A percentile compares a stretch with the other conserved stretches of the same genome.
These are phyloP conservation scores for Plecturocebus donacophilus DNA, from an alignment of 2,113 vertebrate species.

Conservation along the genomic window DNA sequence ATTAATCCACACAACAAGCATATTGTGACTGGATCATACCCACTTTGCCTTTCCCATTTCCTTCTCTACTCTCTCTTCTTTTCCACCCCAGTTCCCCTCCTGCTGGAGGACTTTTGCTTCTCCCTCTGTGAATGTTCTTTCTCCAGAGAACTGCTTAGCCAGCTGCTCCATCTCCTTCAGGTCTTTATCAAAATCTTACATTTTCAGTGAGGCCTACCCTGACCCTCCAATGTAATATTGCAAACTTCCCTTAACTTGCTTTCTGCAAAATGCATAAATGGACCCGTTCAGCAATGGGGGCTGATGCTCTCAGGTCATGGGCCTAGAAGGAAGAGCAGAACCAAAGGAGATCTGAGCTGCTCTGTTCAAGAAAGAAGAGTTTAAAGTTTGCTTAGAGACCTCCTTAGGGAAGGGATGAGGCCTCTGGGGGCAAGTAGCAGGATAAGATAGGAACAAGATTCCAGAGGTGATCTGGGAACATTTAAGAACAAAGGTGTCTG, in stretches of 20 bases:
- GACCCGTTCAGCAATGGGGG: neutral
- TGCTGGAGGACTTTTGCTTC: neutral
- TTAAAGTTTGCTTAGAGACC: neutral
- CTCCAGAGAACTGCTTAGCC: neutral
- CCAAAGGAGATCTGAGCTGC: neutral
- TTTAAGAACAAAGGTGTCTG: neutral
- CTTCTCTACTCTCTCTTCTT: neutral
- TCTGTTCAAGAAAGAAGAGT: neutral
- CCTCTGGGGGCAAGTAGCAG: neutral
- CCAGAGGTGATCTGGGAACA: neutral
- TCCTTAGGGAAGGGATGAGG: neutral
- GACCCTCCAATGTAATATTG: neutral
- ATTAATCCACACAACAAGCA: neutral
- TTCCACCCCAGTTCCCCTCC: neutral
- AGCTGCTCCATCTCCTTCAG: neutral
- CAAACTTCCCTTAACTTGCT: neutral
- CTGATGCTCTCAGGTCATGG: neutral
- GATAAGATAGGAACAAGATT: neutral
- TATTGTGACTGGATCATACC: too few relatives aligned
- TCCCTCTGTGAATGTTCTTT: neutral
- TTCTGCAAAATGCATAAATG: neutral
- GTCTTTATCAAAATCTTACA: neutral
- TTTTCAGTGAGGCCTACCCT: neutral
- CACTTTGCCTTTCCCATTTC: rapidly evolving
- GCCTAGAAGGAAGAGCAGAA: neutral